Conservation (phyloP, 2,888 invertebrate genomes). For the Sylvicola cinctus region DNA sequence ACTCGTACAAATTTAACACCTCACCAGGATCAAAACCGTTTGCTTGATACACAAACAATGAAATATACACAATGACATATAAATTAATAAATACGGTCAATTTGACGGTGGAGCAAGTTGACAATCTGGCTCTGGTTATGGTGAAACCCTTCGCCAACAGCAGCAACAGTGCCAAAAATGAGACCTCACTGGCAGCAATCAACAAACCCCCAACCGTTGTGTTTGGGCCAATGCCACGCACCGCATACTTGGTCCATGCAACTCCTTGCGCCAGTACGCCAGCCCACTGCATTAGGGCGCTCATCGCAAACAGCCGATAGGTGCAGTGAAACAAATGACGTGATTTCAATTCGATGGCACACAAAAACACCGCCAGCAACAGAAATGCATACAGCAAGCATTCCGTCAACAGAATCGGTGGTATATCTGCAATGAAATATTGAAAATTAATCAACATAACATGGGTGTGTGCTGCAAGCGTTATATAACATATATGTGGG, state of each 20-base stretch:
- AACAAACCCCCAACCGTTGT: slow-evolving; percentile 36
- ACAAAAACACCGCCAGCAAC: slow-evolving; percentile 47
- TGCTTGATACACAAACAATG: slow-evolving; percentile 62
- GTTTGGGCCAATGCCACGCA: slow-evolving; percentile 43
- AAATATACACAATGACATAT: slow-evolving; percentile 49
- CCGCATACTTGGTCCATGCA: slow-evolving; percentile 56
- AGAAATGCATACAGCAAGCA: slow-evolving; percentile 51
- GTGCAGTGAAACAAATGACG: slow-evolving; percentile 71
- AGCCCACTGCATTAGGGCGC: slow-evolving; percentile 45
- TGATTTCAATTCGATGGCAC: slow-evolving; percentile 52
- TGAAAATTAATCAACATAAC: slow-evolving; percentile 4
- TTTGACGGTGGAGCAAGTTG: slow-evolving; percentile 48
- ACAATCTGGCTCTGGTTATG: slow-evolving; percentile 64
- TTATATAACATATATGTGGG: too few relatives aligned
- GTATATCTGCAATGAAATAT: slow-evolving; percentile 44
- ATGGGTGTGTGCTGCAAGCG: neutral
- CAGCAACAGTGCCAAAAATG: slow-evolving; percentile 57
- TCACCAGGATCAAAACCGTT: slow-evolving; percentile 81
- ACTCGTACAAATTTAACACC: slow-evolving; percentile 78
- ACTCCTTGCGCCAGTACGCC: slow-evolving; percentile 48
- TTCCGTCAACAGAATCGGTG: slow-evolving; percentile 61
- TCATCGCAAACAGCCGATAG: slow-evolving; percentile 63
- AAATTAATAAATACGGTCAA: slow-evolving; percentile 60
- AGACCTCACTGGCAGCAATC: slow-evolving; percentile 50
- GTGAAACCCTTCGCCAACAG: slow-evolving; percentile 80